phyloP scores from a whole-genome alignment of 1,140 invertebrate genomes.

The Nixonia krombeini region DNA sequence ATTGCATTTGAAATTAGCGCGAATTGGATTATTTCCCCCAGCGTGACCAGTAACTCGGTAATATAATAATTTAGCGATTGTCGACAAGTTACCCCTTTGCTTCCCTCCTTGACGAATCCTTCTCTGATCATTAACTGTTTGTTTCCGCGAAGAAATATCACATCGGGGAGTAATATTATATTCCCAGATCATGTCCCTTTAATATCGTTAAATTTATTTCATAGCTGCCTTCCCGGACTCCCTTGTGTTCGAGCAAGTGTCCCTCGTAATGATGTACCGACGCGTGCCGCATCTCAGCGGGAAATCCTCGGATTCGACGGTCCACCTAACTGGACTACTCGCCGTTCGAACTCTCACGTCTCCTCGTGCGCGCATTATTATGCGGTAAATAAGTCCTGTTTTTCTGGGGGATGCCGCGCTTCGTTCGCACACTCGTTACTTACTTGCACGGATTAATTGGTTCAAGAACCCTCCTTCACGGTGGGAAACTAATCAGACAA shows the following conservation, averaged over 20 bases:
- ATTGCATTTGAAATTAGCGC: too few species aligned
- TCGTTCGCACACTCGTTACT: conserved; percentile 54
- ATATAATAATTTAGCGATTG: too few species aligned
- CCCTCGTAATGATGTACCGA: conserved; percentile 68
- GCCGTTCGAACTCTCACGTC: conserved; percentile 37
- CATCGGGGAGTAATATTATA: conserved; percentile 29
- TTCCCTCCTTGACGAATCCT: too few species aligned
- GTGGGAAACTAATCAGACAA: conserved; percentile 52
- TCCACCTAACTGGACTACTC: conserved; percentile 54
- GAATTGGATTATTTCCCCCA: too few species aligned
- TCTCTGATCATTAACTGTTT: background rate
- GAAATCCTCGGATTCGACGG: conserved; percentile 42
- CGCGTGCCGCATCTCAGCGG: conserved; percentile 67
- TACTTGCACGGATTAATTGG: conserved; percentile 68
- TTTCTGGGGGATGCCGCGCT: conserved; percentile 39
- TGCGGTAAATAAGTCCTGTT: conserved; percentile 64
- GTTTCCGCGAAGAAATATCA: conserved; percentile 15
- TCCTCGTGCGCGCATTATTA: conserved; percentile 53
- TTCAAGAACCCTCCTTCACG: conserved; percentile 37
- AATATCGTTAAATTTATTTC: conserved; percentile 42
- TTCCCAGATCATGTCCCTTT: conserved; percentile 44
- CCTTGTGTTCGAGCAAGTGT: conserved; percentile 63
- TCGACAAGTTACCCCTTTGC: too few species aligned
- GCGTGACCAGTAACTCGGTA: too few species aligned
- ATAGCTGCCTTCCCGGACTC: conserved; percentile 14